phyloP scores from a whole-genome alignment of 2,113 vertebrate species.

The Corythornis vintsioides region DNA sequence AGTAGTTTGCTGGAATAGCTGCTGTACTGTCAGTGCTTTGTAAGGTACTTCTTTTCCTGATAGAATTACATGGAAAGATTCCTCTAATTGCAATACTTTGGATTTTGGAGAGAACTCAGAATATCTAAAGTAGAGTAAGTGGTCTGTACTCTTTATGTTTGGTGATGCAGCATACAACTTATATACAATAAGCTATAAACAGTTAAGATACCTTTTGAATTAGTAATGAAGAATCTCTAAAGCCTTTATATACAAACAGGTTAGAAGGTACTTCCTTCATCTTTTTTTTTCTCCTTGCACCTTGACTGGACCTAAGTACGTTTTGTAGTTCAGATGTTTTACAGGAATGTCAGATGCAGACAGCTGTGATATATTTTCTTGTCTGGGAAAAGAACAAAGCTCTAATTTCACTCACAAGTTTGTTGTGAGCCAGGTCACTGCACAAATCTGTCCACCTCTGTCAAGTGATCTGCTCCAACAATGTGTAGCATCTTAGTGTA shows the following conservation, averaged over 20 bases:
- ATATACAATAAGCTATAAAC: background rate
- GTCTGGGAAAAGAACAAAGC: background rate
- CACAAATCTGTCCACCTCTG: background rate
- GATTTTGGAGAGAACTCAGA: background rate
- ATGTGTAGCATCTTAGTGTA: background rate
- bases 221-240: background rate
- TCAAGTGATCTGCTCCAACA: background rate
- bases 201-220: background rate
- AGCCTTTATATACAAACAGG: background rate
- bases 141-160: background rate
- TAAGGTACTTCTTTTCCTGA: background rate
- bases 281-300: background rate
- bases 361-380: background rate
- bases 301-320: background rate
- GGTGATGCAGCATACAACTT: background rate
- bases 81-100: background rate
- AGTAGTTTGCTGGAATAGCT: background rate
- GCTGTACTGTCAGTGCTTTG: background rate
- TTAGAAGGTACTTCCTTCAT: background rate
- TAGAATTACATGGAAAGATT: background rate
- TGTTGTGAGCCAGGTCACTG: background rate
- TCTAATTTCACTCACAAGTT: background rate
- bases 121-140: background rate
- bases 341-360: background rate
- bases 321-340: background rate